A percentile compares a stretch with the other conserved stretches of the same genome.
Conservation (phyloP, 2,888 invertebrate genomes). For the Heteromyza rotundicornis region DNA sequence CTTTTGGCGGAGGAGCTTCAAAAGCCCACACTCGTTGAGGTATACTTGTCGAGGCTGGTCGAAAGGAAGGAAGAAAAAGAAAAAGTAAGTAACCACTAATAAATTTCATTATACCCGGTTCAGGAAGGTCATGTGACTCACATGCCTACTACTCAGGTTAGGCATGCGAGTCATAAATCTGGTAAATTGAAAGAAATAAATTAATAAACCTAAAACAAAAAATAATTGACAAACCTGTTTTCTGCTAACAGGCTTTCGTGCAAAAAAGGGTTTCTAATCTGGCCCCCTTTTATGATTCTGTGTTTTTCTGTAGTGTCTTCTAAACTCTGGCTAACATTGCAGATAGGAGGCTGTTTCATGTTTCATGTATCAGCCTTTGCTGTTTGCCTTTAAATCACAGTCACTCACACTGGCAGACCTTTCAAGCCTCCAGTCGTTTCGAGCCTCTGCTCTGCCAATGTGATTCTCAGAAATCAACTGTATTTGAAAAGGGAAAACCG, state of each 20-base stretch:
- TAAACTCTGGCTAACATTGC: too few relatives aligned
- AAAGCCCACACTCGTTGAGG: constrained; percentile 10
- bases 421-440: too few relatives aligned
- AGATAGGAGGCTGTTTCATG: too few relatives aligned
- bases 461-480: constrained; percentile 57
- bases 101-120: constrained; percentile 29
- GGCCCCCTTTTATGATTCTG: too few relatives aligned
- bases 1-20: constrained; percentile 22
- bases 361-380: too few relatives aligned
- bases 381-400: too few relatives aligned
- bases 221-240: too few relatives aligned
- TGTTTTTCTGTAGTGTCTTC: too few relatives aligned
- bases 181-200: not conserved
- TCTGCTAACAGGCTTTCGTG: too few relatives aligned
- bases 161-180: not conserved
- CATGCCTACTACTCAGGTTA: not conserved
- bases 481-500: constrained; percentile 61
- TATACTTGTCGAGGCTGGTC: not conserved
- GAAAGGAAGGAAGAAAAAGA: constrained; percentile 11
- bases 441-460: not conserved
- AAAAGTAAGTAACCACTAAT: constrained; percentile 13
- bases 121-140: constrained; percentile 27
- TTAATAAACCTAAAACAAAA: too few relatives aligned
- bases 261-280: too few relatives aligned
- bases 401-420: too few relatives aligned